Conservation (phyloP, 2,797 vertebrate species). For the Antennarius maculatus region DNA sequence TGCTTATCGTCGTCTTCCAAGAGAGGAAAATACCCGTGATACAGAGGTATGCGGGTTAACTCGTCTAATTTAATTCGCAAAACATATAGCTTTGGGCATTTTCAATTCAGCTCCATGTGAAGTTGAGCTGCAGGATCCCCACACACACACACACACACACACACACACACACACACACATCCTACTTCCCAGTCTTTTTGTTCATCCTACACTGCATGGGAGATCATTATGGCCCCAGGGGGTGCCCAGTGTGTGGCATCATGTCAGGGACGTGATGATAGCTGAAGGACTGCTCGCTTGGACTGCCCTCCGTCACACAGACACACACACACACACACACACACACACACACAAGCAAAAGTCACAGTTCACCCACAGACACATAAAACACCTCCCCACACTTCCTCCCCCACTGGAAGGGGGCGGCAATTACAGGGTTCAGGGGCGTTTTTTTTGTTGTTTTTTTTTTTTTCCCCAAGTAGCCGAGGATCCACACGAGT, state of each 20-base stretch:
- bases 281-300: conserved; percentile 24
- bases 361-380: conserved; percentile 38
- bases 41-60: conserved; percentile 36
- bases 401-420: background rate
- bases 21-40: conserved; percentile 43
- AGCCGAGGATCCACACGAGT: conserved; percentile 41
- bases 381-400: conserved; percentile 42
- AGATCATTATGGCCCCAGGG: conserved; percentile 27
- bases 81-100: conserved; percentile 35
- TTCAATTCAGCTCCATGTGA: conserved; percentile 24
- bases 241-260: conserved; percentile 18
- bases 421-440: conserved; percentile 71
- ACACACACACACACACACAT: too few species aligned
- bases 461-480: conserved; percentile 24
- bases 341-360: conserved; percentile 20
- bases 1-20: conserved; percentile 54
- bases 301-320: conserved; percentile 19
- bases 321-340: conserved; percentile 10
- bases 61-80: conserved; percentile 38
- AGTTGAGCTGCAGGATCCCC: conserved; percentile 6
- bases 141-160: too few species aligned
- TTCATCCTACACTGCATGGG: conserved; percentile 16
- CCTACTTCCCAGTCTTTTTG: conserved; percentile 6
- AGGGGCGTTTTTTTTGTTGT: conserved; percentile 47
- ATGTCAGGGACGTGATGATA: conserved; percentile 31